phyloP scores from a whole-genome alignment of 2,888 invertebrate species.

The Eristalis tenax region DNA sequence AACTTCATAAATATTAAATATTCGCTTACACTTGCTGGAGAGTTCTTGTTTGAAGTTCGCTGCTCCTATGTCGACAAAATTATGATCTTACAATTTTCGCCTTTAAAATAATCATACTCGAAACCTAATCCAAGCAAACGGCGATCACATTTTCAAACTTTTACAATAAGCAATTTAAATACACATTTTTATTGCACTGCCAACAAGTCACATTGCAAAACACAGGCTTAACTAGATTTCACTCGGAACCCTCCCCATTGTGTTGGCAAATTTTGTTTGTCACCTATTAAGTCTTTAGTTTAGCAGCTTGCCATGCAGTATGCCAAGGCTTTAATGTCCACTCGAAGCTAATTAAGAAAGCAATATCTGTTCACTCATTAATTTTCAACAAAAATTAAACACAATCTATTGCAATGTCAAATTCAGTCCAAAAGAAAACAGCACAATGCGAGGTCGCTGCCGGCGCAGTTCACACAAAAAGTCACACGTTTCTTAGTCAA shows the following conservation, averaged over 20 bases:
- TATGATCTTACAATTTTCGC: too few relatives aligned
- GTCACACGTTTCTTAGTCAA: conserved; percentile 52
- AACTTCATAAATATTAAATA: too few relatives aligned
- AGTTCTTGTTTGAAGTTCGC: too few relatives aligned
- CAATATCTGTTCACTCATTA: conserved; percentile 25
- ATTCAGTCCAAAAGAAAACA: neutral
- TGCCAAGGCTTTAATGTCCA: conserved; percentile 5
- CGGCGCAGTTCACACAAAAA: neutral
- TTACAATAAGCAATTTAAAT: too few relatives aligned
- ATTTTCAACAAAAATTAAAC: conserved; percentile 23
- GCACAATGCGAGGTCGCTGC: conserved; percentile 41
- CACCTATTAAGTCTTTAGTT: neutral
- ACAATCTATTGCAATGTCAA: conserved; percentile 19
- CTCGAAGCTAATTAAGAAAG: conserved; percentile 5
- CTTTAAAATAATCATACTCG: too few relatives aligned
- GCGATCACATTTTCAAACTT: too few relatives aligned
- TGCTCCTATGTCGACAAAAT: too few relatives aligned
- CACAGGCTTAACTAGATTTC: neutral
- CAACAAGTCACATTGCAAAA: neutral
- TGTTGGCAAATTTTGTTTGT: neutral
- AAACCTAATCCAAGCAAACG: too few relatives aligned
- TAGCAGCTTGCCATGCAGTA: neutral
- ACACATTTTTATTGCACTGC: neutral
- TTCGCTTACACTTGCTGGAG: too few relatives aligned
- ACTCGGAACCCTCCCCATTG: neutral